phyloP scores from a whole-genome alignment of 2,113 vertebrate species.

The Chitala chitala region DNA sequence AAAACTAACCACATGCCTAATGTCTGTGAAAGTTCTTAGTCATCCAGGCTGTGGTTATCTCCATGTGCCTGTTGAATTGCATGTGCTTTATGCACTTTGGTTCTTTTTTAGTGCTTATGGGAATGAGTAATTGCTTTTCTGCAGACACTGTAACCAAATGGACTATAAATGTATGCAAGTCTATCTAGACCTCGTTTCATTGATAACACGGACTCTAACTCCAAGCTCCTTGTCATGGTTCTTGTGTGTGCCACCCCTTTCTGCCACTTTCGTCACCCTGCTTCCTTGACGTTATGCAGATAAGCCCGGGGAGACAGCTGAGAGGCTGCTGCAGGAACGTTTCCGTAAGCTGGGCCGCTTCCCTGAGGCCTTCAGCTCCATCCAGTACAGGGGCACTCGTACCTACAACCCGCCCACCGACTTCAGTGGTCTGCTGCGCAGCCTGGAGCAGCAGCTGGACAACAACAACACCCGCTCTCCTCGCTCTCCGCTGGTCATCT shows the following conservation, averaged over 20 bases:
- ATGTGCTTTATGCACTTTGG: too few relatives aligned
- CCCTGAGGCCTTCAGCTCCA: conserved; percentile 96
- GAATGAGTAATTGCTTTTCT: too few relatives aligned
- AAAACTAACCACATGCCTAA: too few relatives aligned
- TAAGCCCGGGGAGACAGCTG: conserved; percentile 78
- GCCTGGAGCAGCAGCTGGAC: conserved; percentile 86
- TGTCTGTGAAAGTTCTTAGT: too few relatives aligned
- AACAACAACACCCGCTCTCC: conserved; percentile 95
- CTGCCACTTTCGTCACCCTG: neutral
- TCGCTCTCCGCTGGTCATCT: conserved; percentile 85
- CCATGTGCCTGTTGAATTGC: too few relatives aligned
- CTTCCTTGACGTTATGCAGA: conserved; percentile 55
- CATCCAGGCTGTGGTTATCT: too few relatives aligned
- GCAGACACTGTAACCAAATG: too few relatives aligned
- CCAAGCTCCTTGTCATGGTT: neutral
- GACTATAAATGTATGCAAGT: neutral
- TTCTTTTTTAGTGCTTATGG: too few relatives aligned
- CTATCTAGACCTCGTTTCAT: too few relatives aligned
- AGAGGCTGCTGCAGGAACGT: conserved; percentile 92
- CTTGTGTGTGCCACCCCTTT: neutral
- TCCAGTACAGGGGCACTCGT: conserved; percentile 93
- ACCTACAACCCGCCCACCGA: conserved; percentile 96
- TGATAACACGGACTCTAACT: too few relatives aligned
- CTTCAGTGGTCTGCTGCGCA: conserved; percentile 85
- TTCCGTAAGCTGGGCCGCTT: conserved; percentile 89